These are phyloP conservation scores for Coturnix japonica DNA, from an alignment of 2,113 vertebrate species.

Conservation along the genomic window DNA sequence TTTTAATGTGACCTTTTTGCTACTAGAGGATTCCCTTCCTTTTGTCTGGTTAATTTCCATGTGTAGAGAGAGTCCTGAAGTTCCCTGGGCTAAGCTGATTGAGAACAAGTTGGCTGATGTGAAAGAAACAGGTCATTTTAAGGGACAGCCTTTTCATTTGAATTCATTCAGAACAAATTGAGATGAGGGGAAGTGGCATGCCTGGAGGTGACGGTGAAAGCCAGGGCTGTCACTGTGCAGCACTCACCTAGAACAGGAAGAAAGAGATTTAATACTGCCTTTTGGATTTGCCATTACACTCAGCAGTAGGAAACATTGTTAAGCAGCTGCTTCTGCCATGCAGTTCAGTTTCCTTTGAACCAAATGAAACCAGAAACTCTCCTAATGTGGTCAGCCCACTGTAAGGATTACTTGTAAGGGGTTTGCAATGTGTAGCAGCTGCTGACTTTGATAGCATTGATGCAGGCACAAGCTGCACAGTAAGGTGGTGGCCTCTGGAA, in stretches of 20 bases:
- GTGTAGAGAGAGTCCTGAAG: not conserved
- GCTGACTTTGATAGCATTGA: accelerated
- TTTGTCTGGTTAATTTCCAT: not conserved
- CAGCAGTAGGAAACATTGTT: not conserved
- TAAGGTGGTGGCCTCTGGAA: not conserved
- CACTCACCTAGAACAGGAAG: not conserved
- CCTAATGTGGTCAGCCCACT: accelerated
- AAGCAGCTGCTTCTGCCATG: not conserved
- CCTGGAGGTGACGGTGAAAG: not conserved
- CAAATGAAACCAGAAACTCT: not conserved
- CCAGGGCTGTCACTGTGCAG: not conserved
- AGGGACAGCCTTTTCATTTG: not conserved
- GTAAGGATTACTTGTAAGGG: not conserved
- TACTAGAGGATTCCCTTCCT: not conserved
- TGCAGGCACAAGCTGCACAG: not conserved
- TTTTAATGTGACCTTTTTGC: not conserved
- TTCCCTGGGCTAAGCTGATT: not conserved
- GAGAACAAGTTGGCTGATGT: not conserved
- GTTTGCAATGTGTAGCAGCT: not conserved
- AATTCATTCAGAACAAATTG: not conserved
- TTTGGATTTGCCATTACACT: not conserved
- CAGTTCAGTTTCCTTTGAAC: not conserved
- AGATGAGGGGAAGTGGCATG: not conserved
- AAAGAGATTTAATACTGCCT: not conserved
- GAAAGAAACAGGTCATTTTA: not conserved